Conservation (phyloP, 2,888 invertebrate species). For the Linyphia triangularis region DNA sequence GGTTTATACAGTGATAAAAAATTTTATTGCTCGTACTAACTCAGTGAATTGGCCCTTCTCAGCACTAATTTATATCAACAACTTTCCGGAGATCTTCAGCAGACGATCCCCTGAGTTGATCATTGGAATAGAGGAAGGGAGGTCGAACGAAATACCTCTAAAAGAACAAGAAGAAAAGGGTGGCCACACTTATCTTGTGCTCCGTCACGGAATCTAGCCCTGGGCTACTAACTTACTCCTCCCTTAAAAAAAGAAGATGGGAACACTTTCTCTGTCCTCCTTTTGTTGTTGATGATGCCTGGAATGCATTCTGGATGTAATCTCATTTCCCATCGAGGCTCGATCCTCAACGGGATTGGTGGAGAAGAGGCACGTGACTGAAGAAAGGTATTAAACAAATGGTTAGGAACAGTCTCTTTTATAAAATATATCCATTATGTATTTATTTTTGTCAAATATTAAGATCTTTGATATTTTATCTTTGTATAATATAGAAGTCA, state of each 20-base stretch:
- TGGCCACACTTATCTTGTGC: slow-evolving; percentile 42
- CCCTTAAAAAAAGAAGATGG: slow-evolving; percentile 47
- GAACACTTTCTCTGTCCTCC: not conserved
- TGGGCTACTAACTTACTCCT: slow-evolving; percentile 65
- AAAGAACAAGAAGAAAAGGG: slow-evolving; percentile 24
- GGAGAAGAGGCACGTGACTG: not conserved
- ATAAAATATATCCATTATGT: not conserved
- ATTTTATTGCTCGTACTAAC: no score
- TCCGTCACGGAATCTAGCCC: slow-evolving; percentile 62
- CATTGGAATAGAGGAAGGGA: not conserved
- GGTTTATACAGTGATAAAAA: no score
- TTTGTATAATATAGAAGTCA: no score
- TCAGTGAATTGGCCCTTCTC: no score
- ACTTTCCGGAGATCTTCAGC: not conserved
- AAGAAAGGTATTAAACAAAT: slow-evolving; percentile 4
- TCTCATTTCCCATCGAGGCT: slow-evolving; percentile 44
- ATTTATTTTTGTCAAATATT: not conserved
- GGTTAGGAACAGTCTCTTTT: not conserved
- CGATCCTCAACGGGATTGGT: slow-evolving; percentile 28
- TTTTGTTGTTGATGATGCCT: slow-evolving; percentile 39
- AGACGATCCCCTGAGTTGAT: slow-evolving; percentile 26
- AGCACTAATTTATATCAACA: not conserved
- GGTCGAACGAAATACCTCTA: not conserved
- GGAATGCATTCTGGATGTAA: slow-evolving; percentile 28
- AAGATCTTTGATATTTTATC: no score